Conservation (phyloP, 1,140 invertebrate genomes). For the Dreissena polymorpha region DNA sequence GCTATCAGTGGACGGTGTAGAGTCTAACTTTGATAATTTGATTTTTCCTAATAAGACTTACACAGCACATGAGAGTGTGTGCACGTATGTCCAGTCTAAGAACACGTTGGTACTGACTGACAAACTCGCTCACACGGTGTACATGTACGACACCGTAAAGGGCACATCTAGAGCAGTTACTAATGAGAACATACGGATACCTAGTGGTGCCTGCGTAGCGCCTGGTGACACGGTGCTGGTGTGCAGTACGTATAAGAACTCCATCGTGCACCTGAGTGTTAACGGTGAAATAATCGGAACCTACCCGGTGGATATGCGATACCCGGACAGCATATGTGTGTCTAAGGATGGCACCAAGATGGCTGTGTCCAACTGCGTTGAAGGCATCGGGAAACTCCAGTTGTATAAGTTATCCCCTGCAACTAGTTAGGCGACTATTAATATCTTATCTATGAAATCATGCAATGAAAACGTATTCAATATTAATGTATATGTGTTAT, state of each 20-base stretch:
- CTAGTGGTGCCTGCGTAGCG: not conserved
- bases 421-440: too few species aligned
- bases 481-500: too few species aligned
- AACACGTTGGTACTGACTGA: constrained; percentile 1
- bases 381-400: not conserved
- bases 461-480: too few species aligned
- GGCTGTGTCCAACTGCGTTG: not conserved
- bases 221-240: constrained; percentile 16
- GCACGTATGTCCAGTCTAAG: constrained; percentile 10
- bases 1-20: not conserved
- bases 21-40: not conserved
- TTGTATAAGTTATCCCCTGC: not conserved
- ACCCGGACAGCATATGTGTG: not conserved
- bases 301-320: not conserved
- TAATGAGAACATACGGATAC: constrained; percentile 1
- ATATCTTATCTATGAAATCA: too few species aligned
- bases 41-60: not conserved
- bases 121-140: not conserved
- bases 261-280: not conserved
- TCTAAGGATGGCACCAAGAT: constrained; percentile 1
- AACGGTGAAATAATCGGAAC: not conserved
- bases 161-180: not conserved
- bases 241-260: not conserved
- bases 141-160: not conserved
- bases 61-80: not conserved